phyloP scores from a whole-genome alignment of 2,113 vertebrate species.

The Rattus norvegicus region GRCr8 NC_086030.1:29141001-29141500 shows the following conservation, averaged over 20 bases:
- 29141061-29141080: not conserved
- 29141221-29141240: not conserved
- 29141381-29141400: not conserved
- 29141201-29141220: not conserved
- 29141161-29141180: not conserved
- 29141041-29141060: not conserved
- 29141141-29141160: not conserved
- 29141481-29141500: not conserved
- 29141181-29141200: not conserved
- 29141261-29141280: conserved; percentile 4
- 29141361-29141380: not conserved
- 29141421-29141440: not conserved
- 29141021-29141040: not conserved
- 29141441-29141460: not conserved
- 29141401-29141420: not conserved
- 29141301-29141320: not conserved
- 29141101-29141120: not conserved
- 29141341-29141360: not conserved
- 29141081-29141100: not conserved
- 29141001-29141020: not conserved
- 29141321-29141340: not conserved
- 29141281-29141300: not conserved
- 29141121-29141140: not conserved
- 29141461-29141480: not conserved
- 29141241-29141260: not conserved